Percentiles rank a stretch among this genome's conserved stretches.
phyloP scores from a whole-genome alignment of 1,140 invertebrate species.

The Thaumatotibia leucotreta region DNA sequence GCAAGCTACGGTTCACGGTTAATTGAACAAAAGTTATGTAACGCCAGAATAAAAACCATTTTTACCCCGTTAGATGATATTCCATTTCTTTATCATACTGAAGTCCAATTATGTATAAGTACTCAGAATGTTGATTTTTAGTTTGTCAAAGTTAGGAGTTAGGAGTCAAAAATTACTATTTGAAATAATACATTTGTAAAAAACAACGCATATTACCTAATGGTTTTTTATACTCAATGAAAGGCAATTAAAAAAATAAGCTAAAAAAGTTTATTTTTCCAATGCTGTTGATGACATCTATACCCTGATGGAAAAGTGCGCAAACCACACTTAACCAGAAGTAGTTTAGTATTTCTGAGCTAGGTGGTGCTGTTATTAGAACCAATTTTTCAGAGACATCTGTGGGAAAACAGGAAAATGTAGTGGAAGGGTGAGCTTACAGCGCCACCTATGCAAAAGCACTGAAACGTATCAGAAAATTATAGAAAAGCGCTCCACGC shows the following conservation, averaged over 20 bases:
- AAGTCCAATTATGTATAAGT: no score
- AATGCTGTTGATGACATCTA: neutral
- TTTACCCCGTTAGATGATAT: no score
- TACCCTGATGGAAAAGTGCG: neutral
- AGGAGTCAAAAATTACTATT: no score
- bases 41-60: no score
- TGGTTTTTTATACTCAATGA: neutral
- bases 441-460: neutral
- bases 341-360: neutral
- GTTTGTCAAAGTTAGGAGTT: no score
- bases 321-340: neutral
- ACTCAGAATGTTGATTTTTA: no score
- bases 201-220: neutral
- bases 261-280: neutral
- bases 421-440: neutral
- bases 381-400: neutral
- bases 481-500: neutral
- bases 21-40: no score
- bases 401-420: neutral
- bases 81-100: no score
- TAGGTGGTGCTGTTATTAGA: neutral
- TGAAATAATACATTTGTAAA: no score
- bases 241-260: neutral
- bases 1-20: no score
- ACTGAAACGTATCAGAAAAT: neutral